Percentiles rank a stretch among this genome's conserved stretches.
These are phyloP conservation scores for Trissolcus basalis DNA, from an alignment of 1,140 invertebrate species.

Conservation along the genomic window DNA sequence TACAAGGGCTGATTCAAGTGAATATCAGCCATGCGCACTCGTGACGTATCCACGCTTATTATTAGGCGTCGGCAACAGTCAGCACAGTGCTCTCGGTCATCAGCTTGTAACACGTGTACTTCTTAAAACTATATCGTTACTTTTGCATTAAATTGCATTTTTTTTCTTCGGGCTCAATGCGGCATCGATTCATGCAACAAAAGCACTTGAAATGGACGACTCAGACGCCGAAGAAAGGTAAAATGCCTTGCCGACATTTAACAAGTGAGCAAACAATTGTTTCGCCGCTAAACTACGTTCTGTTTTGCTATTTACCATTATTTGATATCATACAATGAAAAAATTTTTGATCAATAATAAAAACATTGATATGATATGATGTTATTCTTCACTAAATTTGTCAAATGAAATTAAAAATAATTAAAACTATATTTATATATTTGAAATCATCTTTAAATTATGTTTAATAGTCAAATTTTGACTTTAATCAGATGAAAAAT, in stretches of 20 bases:
- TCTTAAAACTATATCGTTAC: conserved; percentile 13
- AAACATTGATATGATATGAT: no score
- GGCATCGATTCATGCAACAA: not conserved
- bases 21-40: conserved; percentile 50
- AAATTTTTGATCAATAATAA: not conserved
- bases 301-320: not conserved
- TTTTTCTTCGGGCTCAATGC: conserved; percentile 2
- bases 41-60: conserved; percentile 45
- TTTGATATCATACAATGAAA: not conserved
- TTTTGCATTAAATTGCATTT: conserved; percentile 6
- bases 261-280: conserved; percentile 4
- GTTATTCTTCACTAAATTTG: not conserved
- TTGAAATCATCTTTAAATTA: no score
- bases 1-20: conserved; percentile 29
- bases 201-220: conserved; percentile 25
- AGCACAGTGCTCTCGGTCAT: conserved; percentile 27
- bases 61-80: conserved; percentile 53
- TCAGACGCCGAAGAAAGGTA: conserved; percentile 46
- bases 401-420: not conserved
- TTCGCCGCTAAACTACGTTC: not conserved
- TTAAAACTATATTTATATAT: no score
- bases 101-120: conserved; percentile 26
- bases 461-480: no score
- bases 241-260: conserved; percentile 8
- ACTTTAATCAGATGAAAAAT: no score